Percentiles rank a stretch among this genome's conserved stretches.
These are phyloP conservation scores for Euzetes globulus DNA, from an alignment of 2,888 invertebrate genomes.

Conservation along the genomic window DNA sequence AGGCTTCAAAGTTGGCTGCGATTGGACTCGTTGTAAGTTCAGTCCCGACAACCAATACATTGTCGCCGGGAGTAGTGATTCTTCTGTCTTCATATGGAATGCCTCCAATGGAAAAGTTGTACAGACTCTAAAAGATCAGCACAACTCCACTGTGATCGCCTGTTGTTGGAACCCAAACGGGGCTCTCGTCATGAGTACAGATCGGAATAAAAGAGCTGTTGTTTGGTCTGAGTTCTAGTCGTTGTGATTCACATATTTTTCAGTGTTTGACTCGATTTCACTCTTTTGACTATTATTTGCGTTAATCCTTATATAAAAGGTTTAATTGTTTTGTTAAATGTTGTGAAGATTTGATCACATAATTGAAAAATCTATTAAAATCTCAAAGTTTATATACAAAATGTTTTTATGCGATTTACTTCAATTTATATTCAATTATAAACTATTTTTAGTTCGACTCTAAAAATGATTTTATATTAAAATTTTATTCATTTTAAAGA, in stretches of 20 bases:
- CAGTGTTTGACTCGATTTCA: background rate
- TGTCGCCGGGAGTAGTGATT: constrained; percentile 85
- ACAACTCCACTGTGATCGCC: constrained; percentile 61
- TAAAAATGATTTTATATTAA: background rate
- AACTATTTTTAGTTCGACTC: background rate
- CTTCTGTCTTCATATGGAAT: constrained; percentile 86
- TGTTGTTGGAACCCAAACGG: constrained; percentile 83
- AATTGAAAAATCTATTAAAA: background rate
- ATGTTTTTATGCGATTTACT: background rate
- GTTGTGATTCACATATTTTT: background rate
- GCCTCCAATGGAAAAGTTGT: constrained; percentile 66
- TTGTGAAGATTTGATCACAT: constrained; percentile 16
- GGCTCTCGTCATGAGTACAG: constrained; percentile 69
- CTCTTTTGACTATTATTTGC: background rate
- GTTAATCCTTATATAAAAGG: background rate
- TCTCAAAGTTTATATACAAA: no score
- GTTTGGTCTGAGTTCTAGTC: constrained; percentile 56
- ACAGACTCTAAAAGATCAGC: constrained; percentile 63
- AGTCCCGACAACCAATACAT: constrained; percentile 82
- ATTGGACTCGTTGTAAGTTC: constrained; percentile 85
- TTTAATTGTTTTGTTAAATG: constrained; percentile 7
- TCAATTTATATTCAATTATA: background rate
- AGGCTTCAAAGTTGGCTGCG: constrained; percentile 88
- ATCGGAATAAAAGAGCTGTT: constrained; percentile 69
- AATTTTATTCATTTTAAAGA: background rate